A percentile compares a stretch with the other conserved stretches of the same genome.
Evolutionary conservation across 2,888 invertebrate genomes (phyloP).

Genomic region (Pherbina coryleti): DNA sequence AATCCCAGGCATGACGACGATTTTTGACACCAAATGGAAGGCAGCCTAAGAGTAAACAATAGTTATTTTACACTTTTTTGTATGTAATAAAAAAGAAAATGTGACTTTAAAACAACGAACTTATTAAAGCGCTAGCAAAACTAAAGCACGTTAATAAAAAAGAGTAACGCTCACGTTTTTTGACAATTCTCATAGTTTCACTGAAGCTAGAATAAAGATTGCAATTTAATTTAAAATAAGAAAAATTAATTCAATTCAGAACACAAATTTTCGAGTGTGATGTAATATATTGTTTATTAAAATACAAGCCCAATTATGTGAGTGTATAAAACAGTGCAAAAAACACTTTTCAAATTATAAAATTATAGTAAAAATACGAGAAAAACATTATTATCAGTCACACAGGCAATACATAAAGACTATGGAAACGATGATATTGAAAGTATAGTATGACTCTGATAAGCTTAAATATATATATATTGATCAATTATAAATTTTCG

Average conservation of each 20-base stretch:
- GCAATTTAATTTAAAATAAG: constrained; percentile 20
- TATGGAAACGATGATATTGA: not conserved
- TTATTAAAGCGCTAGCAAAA: not conserved
- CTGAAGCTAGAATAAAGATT: constrained; percentile 27
- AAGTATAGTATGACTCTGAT: no score
- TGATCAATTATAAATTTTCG: no score
- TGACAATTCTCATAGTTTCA: not conserved
- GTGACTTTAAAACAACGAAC: not conserved
- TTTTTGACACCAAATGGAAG: constrained; percentile 65
- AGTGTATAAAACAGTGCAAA: not conserved
- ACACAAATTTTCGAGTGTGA: not conserved
- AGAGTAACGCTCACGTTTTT: constrained; percentile 18
- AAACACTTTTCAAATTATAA: not conserved
- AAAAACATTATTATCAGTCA: not conserved
- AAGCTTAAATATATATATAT: no score
- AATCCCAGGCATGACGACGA: constrained; percentile 70
- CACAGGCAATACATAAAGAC: not conserved
- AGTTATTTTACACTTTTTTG: constrained; percentile 12
- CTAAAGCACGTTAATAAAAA: not conserved
- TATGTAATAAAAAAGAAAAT: not conserved
- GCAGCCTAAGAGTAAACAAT: constrained; percentile 58
- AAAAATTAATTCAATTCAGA: constrained; percentile 17
- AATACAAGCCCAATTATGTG: not conserved
- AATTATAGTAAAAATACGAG: not conserved
- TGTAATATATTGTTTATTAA: not conserved